Percentiles rank a stretch among this genome's conserved stretches.
Conservation (phyloP, 2,113 vertebrate genomes). For the Campylorhamphus procurvoides region DNA sequence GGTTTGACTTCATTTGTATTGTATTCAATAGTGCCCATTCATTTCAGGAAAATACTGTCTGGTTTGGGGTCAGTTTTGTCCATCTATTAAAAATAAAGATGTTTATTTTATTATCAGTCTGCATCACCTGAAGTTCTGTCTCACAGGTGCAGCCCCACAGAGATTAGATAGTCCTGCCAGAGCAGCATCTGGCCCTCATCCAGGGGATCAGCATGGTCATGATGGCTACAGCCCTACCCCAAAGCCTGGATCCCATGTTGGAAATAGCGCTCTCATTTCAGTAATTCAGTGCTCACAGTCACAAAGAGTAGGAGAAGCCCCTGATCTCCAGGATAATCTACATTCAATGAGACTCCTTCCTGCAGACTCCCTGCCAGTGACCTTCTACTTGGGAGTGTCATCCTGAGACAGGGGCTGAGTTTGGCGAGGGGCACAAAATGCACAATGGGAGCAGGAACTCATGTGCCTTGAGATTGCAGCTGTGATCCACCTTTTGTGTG, state of each 20-base stretch:
- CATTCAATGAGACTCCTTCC: not conserved
- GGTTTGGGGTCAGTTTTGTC: constrained; percentile 72
- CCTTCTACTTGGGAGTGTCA: not conserved
- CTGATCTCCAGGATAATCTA: not conserved
- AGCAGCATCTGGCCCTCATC: not conserved
- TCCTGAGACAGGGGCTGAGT: not conserved
- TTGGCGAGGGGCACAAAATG: not conserved
- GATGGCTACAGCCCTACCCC: not conserved
- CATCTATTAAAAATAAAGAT: constrained; percentile 73
- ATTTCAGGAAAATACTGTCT: constrained; percentile 72
- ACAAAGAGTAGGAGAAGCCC: not conserved
- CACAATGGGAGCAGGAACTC: not conserved
- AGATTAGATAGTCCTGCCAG: constrained; percentile 15
- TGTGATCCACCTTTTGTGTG: not conserved
- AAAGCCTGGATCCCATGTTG: not conserved
- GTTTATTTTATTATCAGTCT: constrained; percentile 86
- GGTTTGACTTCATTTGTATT: constrained; percentile 69
- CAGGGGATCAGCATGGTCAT: accelerated
- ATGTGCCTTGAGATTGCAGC: not conserved
- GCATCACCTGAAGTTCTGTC: constrained; percentile 70
- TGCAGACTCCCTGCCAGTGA: not conserved
- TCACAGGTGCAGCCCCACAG: constrained; percentile 11
- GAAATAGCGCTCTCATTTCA: not conserved
- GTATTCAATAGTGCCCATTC: constrained; percentile 74
- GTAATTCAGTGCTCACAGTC: not conserved